Conservation (phyloP, 1,140 invertebrate genomes). For the Manduca sexta region DNA sequence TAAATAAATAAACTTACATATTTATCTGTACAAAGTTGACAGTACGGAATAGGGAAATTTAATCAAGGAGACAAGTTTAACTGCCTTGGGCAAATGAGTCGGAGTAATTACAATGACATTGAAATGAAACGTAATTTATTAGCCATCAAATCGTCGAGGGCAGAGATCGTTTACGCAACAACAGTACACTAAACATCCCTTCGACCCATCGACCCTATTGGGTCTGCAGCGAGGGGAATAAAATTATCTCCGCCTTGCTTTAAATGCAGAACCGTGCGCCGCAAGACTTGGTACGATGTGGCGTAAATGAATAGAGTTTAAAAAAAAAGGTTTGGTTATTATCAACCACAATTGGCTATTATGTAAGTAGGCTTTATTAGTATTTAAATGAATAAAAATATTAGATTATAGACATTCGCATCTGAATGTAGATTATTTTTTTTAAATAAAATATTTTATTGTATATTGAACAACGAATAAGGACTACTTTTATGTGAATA, state of each 20-base stretch:
- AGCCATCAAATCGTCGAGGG: slow-evolving; percentile 51
- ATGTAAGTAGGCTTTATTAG: no score
- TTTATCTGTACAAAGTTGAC: no score
- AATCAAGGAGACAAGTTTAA: no score
- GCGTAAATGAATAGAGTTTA: slow-evolving; percentile 12
- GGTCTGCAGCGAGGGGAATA: slow-evolving; percentile 41
- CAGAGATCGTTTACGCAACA: slow-evolving; percentile 53
- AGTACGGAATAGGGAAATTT: no score
- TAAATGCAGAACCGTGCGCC: slow-evolving; percentile 34
- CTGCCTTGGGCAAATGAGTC: slow-evolving; percentile 14
- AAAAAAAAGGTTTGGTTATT: neutral
- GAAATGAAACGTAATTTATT: slow-evolving; percentile 48
- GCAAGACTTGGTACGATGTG: slow-evolving; percentile 24
- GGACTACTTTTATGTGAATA: no score
- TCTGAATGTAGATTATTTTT: no score
- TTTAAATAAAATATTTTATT: no score
- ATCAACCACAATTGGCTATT: neutral
- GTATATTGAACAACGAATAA: no score
- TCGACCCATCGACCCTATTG: slow-evolving; percentile 31
- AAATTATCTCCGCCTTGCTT: slow-evolving; percentile 45
- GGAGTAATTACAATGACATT: slow-evolving; percentile 32
- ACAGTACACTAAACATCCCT: slow-evolving; percentile 48
- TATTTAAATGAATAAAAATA: no score
- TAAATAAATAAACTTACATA: no score
- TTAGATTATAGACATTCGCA: no score